Conservation (phyloP, 2,888 invertebrate species). For the Portevinia maculata region DNA sequence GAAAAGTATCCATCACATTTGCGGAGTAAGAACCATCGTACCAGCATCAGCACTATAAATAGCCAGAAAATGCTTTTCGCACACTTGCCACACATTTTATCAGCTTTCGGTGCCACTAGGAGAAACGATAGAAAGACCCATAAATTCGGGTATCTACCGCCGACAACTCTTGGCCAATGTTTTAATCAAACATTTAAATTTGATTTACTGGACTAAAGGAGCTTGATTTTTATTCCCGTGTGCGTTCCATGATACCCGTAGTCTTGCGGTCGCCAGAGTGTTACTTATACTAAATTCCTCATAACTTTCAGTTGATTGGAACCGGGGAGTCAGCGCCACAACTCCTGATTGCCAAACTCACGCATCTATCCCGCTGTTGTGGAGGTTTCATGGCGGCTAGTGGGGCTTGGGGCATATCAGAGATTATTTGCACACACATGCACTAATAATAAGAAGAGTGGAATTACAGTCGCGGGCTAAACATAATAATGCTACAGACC, state of each 20-base stretch:
- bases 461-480: constrained; percentile 55
- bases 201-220: constrained; percentile 54
- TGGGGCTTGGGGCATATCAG: constrained; percentile 11
- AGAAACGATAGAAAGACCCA: constrained; percentile 23
- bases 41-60: background rate
- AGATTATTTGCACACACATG: constrained; percentile 47
- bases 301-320: constrained; percentile 37
- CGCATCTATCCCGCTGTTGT: constrained; percentile 48
- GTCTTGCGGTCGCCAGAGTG: constrained; percentile 57
- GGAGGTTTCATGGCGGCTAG: constrained; percentile 5
- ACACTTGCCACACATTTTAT: constrained; percentile 8
- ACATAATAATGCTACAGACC: constrained; percentile 64
- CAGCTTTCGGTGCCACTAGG: constrained; percentile 12
- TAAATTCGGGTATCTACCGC: constrained; percentile 63
- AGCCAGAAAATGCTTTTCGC: constrained; percentile 25
- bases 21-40: constrained; percentile 6
- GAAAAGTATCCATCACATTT: constrained; percentile 56
- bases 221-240: constrained; percentile 15
- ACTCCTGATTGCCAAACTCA: constrained; percentile 46
- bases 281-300: constrained; percentile 40
- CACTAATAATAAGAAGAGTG: constrained; percentile 31
- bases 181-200: constrained; percentile 71
- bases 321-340: constrained; percentile 39
- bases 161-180: constrained; percentile 29
- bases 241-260: constrained; percentile 18